These are phyloP conservation scores for Apostichopus leukothele DNA, from an alignment of 53 echinoderm and acorn worm species.

Conservation along the genomic window DNA sequence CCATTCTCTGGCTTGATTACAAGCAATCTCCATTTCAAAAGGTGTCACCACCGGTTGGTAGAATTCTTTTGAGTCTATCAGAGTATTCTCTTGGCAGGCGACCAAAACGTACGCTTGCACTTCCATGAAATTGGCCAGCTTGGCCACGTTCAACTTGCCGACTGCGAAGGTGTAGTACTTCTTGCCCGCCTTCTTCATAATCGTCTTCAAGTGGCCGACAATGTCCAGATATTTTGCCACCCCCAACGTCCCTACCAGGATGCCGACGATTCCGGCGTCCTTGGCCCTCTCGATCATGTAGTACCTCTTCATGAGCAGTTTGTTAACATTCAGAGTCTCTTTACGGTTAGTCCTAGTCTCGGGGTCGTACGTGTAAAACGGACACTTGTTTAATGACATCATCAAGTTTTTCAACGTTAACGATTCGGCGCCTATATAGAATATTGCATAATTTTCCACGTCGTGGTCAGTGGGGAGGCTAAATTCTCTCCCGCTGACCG, in stretches of 20 bases:
- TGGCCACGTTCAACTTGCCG: conserved; percentile 95
- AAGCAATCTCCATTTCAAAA: conserved; percentile 96
- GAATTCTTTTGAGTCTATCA: conserved; percentile 85
- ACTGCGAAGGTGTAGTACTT: conserved; percentile 88
- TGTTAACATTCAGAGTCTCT: conserved; percentile 82
- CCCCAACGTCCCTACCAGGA: conserved; percentile 85
- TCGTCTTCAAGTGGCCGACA: conserved; percentile 67
- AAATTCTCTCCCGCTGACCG: conserved; percentile 67
- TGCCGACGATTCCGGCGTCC: conserved; percentile 85
- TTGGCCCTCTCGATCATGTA: conserved; percentile 89
- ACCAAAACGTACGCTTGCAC: conserved; percentile 93
- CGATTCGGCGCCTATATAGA: conserved; percentile 79
- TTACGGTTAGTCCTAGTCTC: conserved; percentile 39
- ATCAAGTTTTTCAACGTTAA: conserved; percentile 87
- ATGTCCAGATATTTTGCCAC: conserved; percentile 78
- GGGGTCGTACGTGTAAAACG: conserved; percentile 86
- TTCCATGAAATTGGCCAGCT: conserved; percentile 96
- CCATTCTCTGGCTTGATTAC: conserved; percentile 93
- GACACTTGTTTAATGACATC: conserved; percentile 86
- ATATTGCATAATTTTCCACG: conserved; percentile 65
- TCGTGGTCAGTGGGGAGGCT: conserved; percentile 48
- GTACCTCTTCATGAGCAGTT: conserved; percentile 83
- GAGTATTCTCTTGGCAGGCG: conserved; percentile 91
- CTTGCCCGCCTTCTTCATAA: conserved; percentile 82
- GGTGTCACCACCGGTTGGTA: conserved; percentile 96